Percentiles rank a stretch among this genome's conserved stretches.
These are phyloP conservation scores for Erythrocebus patas DNA, from an alignment of 2,113 vertebrate species.

Conservation along the genomic window DNA sequence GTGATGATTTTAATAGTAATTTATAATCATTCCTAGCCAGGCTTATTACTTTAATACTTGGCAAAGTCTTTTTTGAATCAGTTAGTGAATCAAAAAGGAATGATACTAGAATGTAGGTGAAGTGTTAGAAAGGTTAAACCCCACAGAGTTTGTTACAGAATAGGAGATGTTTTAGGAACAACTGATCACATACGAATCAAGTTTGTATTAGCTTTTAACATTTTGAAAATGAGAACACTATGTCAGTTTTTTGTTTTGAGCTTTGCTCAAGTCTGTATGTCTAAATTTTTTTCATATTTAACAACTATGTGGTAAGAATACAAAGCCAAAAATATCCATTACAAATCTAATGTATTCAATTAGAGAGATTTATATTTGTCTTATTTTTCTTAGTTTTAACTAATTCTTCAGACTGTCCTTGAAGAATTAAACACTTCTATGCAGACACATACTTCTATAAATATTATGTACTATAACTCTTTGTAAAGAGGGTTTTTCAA, in stretches of 20 bases:
- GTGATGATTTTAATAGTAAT: background rate
- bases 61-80: background rate
- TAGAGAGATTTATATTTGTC: background rate
- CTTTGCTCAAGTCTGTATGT: background rate
- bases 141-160: background rate
- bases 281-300: background rate
- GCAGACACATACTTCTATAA: background rate
- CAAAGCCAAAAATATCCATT: background rate
- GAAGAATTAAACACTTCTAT: background rate
- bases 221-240: conserved; percentile 26
- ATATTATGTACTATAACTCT: background rate
- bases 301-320: background rate
- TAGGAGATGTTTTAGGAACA: background rate
- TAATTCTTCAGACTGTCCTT: background rate
- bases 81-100: background rate
- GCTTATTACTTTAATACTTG: background rate
- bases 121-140: background rate
- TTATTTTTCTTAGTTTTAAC: conserved; percentile 5
- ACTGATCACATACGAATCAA: background rate
- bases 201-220: background rate
- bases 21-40: background rate
- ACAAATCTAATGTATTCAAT: background rate
- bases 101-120: background rate
- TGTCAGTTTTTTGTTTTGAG: background rate
- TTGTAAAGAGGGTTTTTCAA: background rate